phyloP scores from a whole-genome alignment of 2,797 vertebrate genomes.

The Chrosomus eos region DNA sequence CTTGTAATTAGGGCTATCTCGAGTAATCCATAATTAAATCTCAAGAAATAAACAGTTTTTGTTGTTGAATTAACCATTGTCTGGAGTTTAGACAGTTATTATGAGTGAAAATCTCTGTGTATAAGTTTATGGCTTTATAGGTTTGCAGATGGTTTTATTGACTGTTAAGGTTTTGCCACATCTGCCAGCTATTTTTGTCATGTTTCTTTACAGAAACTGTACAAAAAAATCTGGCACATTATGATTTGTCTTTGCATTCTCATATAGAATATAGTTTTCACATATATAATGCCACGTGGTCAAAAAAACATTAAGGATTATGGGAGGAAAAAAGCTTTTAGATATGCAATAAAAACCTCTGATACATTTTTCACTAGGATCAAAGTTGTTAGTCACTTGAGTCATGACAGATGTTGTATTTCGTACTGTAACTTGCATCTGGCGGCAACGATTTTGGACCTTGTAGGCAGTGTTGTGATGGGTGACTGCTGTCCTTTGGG shows the following conservation, averaged over 20 bases:
- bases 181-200: not conserved
- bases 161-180: not conserved
- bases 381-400: not conserved
- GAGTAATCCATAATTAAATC: slow-evolving; percentile 24
- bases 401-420: not conserved
- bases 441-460: not conserved
- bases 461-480: slow-evolving; percentile 5
- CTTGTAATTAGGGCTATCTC: slow-evolving; percentile 51
- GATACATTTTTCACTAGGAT: not conserved
- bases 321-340: not conserved
- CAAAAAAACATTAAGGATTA: not conserved
- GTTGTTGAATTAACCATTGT: slow-evolving; percentile 8
- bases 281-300: not conserved
- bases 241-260: not conserved
- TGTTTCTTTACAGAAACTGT: too few relatives aligned
- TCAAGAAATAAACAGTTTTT: slow-evolving; percentile 33
- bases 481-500: slow-evolving; percentile 6
- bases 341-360: slow-evolving; percentile 12
- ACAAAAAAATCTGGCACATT: not conserved
- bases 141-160: not conserved
- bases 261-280: not conserved
- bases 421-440: not conserved
- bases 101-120: not conserved
- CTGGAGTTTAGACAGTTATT: slow-evolving; percentile 10
- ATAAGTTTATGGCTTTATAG: not conserved